phyloP scores from a whole-genome alignment of 2,797 vertebrate species.

The Toxotes lorentzi region DNA sequence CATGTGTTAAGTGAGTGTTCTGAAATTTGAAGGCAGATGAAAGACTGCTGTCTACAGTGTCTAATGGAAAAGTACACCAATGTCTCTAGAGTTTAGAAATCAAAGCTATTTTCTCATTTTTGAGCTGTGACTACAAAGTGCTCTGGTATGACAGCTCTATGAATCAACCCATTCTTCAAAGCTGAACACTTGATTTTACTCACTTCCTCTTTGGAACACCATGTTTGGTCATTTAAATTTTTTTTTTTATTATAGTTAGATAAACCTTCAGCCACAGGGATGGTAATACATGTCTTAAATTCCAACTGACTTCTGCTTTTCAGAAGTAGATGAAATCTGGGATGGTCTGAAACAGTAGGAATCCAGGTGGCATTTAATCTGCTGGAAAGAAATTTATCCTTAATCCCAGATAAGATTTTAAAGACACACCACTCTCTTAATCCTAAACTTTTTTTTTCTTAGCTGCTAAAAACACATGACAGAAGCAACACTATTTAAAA shows the following conservation, averaged over 20 bases:
- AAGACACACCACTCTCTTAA: neutral
- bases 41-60: neutral
- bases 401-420: conserved; percentile 25
- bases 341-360: neutral
- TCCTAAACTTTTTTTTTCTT: neutral
- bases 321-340: neutral
- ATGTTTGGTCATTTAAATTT: neutral
- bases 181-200: conserved; percentile 19
- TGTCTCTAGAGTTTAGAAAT: neutral
- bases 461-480: conserved; percentile 3
- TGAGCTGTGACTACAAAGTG: neutral
- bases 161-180: conserved; percentile 51
- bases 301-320: neutral
- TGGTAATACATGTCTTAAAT: conserved; percentile 1
- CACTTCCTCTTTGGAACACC: conserved; percentile 10
- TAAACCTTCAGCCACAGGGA: neutral
- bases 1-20: neutral
- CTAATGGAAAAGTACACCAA: neutral
- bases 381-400: neutral
- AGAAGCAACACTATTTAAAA: conserved; percentile 1
- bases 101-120: conserved; percentile 1
- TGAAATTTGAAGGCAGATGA: neutral
- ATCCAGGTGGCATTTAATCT: conserved; percentile 13
- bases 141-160: conserved; percentile 33
- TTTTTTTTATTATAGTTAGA: conserved; percentile 5